Base-by-base conservation (phyloP, 2,888 invertebrate species). In the Perdita meconis region DNA sequence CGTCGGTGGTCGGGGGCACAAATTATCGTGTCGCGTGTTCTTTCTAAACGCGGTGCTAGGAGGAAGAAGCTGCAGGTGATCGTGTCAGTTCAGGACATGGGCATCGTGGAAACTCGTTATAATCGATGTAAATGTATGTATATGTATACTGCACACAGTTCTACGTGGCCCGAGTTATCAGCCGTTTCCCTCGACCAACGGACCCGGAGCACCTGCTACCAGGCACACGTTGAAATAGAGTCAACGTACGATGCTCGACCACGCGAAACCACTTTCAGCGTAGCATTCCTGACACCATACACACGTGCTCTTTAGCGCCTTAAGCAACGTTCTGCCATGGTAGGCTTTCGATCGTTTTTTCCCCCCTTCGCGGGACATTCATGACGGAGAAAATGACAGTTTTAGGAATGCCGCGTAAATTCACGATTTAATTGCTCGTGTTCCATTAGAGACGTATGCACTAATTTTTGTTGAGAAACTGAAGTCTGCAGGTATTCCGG, bases 201-300 rank as follows among this genome's bases (percentile, higher is more conserved):
- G 86, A 85, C 86, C 82, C 53, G 59, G 74, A 80, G 82, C 88
- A 88, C 88, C 88, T 88, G 88, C 88, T 85, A 78, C 79, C 81
- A 73, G 70, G 63, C 74, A 82, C 68, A 51, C 80, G 80, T 36
- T 57, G 56, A 51, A 70, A 73, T 65, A 71, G 78, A 84, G 84
- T 83, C 84, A 84, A 84, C 79, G 84, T 74, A 83, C 86, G 69
- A 38, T 63, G 81, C 69, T 51, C 78, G 61, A 64, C 78, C 70
- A 77, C 77, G 69, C 66, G 71, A 77, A 71, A 71, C 78, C 65
- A 72, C 72, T 78, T 79, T 65, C 72, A 78, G 70, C 63, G 69
- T 76, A 65, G 44, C 77, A 65, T 76, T 76, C 77, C 60, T 55
- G 47, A 34, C 59, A 65, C 30, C 38, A 16, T 13, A 8, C 50